phyloP scores from a whole-genome alignment of 2,797 vertebrate species.

The Myoxocephalus aenaeus region DNA sequence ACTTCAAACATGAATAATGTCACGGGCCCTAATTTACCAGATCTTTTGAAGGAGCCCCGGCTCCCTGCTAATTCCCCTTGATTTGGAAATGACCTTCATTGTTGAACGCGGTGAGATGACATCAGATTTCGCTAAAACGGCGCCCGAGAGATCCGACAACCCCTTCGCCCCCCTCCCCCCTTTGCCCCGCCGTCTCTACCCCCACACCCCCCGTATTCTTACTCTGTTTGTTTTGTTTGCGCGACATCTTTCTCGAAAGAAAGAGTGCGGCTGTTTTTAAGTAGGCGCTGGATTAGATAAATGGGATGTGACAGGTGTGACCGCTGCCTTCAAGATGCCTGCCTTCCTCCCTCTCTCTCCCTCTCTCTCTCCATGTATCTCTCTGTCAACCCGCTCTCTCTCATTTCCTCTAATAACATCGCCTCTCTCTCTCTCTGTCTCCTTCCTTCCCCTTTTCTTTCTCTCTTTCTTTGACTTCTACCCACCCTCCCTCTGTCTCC shows the following conservation, averaged over 20 bases:
- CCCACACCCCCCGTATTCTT: constrained; percentile 60
- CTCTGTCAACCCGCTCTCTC: constrained; percentile 49
- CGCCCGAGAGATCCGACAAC: constrained; percentile 53
- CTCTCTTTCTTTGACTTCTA: constrained; percentile 48
- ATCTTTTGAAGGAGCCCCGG: constrained; percentile 69
- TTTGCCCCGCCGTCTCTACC: not conserved
- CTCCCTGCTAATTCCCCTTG: constrained; percentile 74
- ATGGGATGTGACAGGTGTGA: constrained; percentile 91
- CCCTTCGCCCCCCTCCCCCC: constrained; percentile 3
- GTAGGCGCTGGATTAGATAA: constrained; percentile 88
- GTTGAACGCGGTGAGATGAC: constrained; percentile 73
- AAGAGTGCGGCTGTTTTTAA: constrained; percentile 83
- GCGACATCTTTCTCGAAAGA: constrained; percentile 79
- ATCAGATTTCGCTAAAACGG: constrained; percentile 67
- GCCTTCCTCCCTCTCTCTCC: constrained; percentile 53
- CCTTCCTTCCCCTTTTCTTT: constrained; percentile 30
- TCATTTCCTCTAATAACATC: constrained; percentile 71
- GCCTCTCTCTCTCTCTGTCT: constrained; percentile 36
- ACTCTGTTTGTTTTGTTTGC: constrained; percentile 83
- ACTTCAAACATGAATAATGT: constrained; percentile 72
- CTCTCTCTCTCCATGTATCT: constrained; percentile 42
- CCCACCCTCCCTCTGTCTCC: constrained; percentile 45
- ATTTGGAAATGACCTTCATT: constrained; percentile 82
- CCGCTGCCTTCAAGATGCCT: constrained; percentile 86
- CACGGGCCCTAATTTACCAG: constrained; percentile 63